A percentile compares a stretch with the other conserved stretches of the same genome.
Evolutionary conservation across 2,113 vertebrate species (phyloP).

Genomic region (Erythrocercus mccallii): DNA sequence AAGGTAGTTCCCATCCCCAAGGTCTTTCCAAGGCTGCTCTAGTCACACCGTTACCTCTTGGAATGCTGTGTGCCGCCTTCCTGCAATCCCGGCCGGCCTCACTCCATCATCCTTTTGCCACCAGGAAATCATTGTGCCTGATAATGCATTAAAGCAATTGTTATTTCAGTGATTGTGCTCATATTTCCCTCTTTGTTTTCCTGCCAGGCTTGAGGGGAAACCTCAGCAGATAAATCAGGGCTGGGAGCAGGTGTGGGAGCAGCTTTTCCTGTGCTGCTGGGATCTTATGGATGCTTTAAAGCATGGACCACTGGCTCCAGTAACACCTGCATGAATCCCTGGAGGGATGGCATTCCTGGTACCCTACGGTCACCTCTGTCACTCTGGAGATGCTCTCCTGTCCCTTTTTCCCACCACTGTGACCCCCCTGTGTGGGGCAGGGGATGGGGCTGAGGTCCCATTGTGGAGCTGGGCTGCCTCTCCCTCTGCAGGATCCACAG

Average conservation of each 20-base stretch:
- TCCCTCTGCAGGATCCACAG: background rate
- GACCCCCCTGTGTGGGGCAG: background rate
- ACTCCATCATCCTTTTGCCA: slow-evolving; percentile 25
- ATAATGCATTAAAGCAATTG: slow-evolving; percentile 14
- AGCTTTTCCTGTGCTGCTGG: background rate
- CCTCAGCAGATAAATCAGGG: slow-evolving; percentile 17
- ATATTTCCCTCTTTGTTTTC: slow-evolving; percentile 50
- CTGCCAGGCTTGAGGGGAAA: slow-evolving; percentile 48
- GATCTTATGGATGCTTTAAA: background rate
- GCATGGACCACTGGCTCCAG: background rate
- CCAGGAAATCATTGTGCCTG: slow-evolving; percentile 27
- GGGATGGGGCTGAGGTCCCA: background rate
- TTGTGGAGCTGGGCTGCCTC: background rate
- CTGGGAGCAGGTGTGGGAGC: background rate
- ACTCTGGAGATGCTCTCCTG: background rate
- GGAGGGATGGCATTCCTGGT: background rate
- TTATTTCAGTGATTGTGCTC: slow-evolving; percentile 11
- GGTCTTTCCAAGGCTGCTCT: background rate
- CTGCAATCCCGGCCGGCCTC: background rate
- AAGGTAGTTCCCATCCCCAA: background rate
- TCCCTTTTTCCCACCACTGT: fast-evolving
- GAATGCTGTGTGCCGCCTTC: background rate
- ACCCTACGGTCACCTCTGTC: background rate
- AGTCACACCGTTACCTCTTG: fast-evolving
- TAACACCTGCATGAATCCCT: background rate